Conservation (phyloP, 2,113 vertebrate species). For the Redunca redunca region DNA sequence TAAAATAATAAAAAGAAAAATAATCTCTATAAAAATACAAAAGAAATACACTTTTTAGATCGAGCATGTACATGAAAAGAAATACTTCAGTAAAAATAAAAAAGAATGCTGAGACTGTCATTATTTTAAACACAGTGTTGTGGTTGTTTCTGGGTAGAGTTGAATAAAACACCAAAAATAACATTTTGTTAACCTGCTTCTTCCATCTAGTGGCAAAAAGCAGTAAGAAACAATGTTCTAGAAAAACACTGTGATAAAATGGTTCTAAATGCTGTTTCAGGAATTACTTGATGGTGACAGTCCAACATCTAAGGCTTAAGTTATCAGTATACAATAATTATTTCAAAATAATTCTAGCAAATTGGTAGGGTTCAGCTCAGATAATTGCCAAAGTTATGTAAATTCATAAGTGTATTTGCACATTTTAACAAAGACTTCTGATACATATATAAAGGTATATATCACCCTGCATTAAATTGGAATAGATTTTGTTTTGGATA, state of each 20-base stretch:
- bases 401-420: background rate
- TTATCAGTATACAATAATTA: background rate
- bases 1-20: slow-evolving; percentile 20
- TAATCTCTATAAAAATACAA: background rate
- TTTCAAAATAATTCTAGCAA: background rate
- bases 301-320: background rate
- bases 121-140: slow-evolving; percentile 24
- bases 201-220: slow-evolving; percentile 84
- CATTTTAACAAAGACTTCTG: slow-evolving; percentile 6
- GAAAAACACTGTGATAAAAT: background rate
- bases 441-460: background rate
- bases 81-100: background rate
- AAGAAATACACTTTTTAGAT: background rate
- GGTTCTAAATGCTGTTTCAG: slow-evolving; percentile 28
- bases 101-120: background rate
- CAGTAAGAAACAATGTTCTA: slow-evolving; percentile 71
- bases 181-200: slow-evolving; percentile 80
- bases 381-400: background rate
- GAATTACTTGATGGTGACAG: background rate
- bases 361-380: background rate
- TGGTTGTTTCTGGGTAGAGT: slow-evolving; percentile 1
- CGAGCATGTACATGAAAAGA: slow-evolving; percentile 13
- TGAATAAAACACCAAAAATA: slow-evolving; percentile 44
- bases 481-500: background rate
- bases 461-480: background rate